These are phyloP conservation scores for Stenopsyche tienmushanensis DNA, from an alignment of 1,140 invertebrate genomes.

Conservation along the genomic window DNA sequence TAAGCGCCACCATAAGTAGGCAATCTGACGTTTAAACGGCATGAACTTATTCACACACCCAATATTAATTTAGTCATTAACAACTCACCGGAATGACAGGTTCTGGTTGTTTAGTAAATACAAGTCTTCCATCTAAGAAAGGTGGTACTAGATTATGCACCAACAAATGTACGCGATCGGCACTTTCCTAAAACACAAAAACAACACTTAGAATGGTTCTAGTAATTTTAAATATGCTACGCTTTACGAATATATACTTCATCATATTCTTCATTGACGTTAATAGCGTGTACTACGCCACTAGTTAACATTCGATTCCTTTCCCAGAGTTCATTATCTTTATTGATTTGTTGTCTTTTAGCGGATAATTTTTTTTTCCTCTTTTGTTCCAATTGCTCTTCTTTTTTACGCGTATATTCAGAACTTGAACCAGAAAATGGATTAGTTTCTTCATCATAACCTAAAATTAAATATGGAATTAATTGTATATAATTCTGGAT, in stretches of 20 bases:
- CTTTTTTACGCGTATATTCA: constrained; percentile 89
- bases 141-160: constrained; percentile 99
- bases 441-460: constrained; percentile 89
- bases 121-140: constrained; percentile 97
- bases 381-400: constrained; percentile 86
- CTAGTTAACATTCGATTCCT: constrained; percentile 96
- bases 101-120: constrained; percentile 99
- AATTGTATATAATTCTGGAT: no score
- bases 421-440: constrained; percentile 88
- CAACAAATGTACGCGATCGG: constrained; percentile 88
- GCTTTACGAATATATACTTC: constrained; percentile 72
- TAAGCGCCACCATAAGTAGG: no score
- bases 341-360: constrained; percentile 91
- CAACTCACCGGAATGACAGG: constrained; percentile 81
- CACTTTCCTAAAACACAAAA: constrained; percentile 66
- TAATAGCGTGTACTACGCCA: constrained; percentile 88
- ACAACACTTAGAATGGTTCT: neutral
- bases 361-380: constrained; percentile 91
- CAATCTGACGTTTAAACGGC: no score
- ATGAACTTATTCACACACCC: no score
- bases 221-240: neutral
- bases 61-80: no score
- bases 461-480: constrained; percentile 41
- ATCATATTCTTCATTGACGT: constrained; percentile 90
- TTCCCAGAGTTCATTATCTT: constrained; percentile 99